Percentiles rank a stretch among this genome's conserved stretches.
Conservation (phyloP, 1,140 invertebrate genomes). For the Atta texana region DNA sequence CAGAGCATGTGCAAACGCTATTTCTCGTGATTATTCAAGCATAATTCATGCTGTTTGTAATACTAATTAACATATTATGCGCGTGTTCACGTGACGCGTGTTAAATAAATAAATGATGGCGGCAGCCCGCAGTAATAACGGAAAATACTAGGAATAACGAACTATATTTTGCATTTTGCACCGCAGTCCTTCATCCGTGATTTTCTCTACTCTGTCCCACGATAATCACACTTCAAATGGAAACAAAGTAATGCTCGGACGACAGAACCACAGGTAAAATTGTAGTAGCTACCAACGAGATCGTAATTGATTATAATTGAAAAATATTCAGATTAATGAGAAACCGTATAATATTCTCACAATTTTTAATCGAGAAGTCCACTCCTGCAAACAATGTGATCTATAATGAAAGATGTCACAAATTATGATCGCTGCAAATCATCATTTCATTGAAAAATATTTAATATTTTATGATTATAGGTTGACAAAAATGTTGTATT, state of each 20-base stretch:
- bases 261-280: not conserved
- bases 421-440: conserved; percentile 32
- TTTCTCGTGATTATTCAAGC: conserved; percentile 37
- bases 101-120: conserved; percentile 51
- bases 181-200: not conserved
- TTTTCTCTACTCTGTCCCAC: not conserved
- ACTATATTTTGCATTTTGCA: conserved; percentile 23
- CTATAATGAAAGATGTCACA: not conserved
- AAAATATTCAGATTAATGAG: not conserved
- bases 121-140: conserved; percentile 36
- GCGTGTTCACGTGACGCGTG: conserved; percentile 17
- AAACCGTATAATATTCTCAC: not conserved
- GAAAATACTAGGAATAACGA: conserved; percentile 28
- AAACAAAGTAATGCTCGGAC: conserved; percentile 17
- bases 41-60: conserved; percentile 26
- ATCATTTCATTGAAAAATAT: too few relatives aligned
- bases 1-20: not conserved
- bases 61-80: conserved; percentile 49
- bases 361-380: not conserved
- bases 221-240: conserved; percentile 27
- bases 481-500: too few relatives aligned
- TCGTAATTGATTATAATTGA: conserved; percentile 8
- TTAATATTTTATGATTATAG: too few relatives aligned
- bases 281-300: not conserved
- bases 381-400: not conserved